These are phyloP conservation scores for Eptesicus fuscus DNA, from an alignment of 2,113 vertebrate species.

Conservation along the genomic window DNA sequence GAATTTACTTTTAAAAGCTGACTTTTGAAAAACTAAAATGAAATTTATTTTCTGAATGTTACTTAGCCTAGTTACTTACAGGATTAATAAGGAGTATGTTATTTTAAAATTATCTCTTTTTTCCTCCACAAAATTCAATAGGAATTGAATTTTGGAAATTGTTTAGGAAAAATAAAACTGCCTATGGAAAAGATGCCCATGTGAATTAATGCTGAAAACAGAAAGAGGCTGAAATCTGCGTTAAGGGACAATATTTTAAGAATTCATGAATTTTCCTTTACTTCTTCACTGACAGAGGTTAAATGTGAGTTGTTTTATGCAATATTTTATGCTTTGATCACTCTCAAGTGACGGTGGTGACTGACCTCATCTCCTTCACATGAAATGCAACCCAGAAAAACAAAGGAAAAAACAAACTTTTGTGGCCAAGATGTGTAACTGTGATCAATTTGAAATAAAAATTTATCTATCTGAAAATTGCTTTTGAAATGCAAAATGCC, in stretches of 20 bases:
- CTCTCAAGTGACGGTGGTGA: constrained; percentile 43
- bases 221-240: constrained; percentile 30
- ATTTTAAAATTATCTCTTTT: not conserved
- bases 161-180: constrained; percentile 24
- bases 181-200: not conserved
- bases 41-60: not conserved
- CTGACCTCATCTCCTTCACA: constrained; percentile 26
- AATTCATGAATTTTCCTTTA: constrained; percentile 66
- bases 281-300: constrained; percentile 69
- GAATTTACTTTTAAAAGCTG: not conserved
- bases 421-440: not conserved
- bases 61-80: not conserved
- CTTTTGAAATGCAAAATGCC: constrained; percentile 51
- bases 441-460: constrained; percentile 47
- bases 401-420: not conserved
- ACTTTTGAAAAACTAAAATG: not conserved
- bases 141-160: not conserved
- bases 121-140: not conserved
- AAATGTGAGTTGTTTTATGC: constrained; percentile 61
- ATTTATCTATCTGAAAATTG: not conserved
- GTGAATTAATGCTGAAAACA: constrained; percentile 39
- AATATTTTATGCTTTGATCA: constrained; percentile 44
- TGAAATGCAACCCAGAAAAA: constrained; percentile 13
- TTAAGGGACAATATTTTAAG: constrained; percentile 55
- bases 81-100: not conserved